These are phyloP conservation scores for Tiliacea citrago DNA, from an alignment of 2,888 invertebrate species.

Conservation along the genomic window DNA sequence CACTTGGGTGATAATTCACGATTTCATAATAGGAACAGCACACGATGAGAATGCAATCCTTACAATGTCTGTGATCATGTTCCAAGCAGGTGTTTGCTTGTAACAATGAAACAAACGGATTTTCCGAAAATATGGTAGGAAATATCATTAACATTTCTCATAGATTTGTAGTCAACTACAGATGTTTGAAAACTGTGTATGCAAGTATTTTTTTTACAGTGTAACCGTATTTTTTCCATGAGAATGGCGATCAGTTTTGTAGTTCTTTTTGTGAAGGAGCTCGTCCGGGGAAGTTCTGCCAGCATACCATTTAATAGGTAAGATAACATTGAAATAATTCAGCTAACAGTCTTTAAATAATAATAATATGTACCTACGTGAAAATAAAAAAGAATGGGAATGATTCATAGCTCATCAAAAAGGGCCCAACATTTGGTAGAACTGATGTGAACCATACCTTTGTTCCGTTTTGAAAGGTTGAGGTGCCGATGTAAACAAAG, in stretches of 20 bases:
- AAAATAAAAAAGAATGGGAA: too few species aligned
- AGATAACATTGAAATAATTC: neutral
- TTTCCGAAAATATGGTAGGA: neutral
- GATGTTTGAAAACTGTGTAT: neutral
- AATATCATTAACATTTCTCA: neutral
- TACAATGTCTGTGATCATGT: neutral
- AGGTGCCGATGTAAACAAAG: too few species aligned
- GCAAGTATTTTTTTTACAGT: neutral
- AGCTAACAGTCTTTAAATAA: neutral
- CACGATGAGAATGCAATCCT: neutral
- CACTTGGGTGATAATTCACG: slow-evolving; percentile 8
- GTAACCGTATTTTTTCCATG: neutral
- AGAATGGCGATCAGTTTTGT: neutral
- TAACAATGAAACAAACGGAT: neutral
- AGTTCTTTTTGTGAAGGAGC: neutral
- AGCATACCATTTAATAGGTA: neutral
- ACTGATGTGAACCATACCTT: too few species aligned
- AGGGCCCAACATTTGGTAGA: too few species aligned
- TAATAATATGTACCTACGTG: too few species aligned
- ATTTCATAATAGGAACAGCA: slow-evolving; percentile 4
- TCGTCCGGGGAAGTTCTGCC: neutral
- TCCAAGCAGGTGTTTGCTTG: neutral
- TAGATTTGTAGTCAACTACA: neutral
- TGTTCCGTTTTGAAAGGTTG: too few species aligned
- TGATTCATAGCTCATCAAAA: too few species aligned